Evolutionary conservation across 2,113 vertebrate genomes (phyloP), one percentile per base, ranked within the genome.

Genomic region (Salvator merianae): DNA sequence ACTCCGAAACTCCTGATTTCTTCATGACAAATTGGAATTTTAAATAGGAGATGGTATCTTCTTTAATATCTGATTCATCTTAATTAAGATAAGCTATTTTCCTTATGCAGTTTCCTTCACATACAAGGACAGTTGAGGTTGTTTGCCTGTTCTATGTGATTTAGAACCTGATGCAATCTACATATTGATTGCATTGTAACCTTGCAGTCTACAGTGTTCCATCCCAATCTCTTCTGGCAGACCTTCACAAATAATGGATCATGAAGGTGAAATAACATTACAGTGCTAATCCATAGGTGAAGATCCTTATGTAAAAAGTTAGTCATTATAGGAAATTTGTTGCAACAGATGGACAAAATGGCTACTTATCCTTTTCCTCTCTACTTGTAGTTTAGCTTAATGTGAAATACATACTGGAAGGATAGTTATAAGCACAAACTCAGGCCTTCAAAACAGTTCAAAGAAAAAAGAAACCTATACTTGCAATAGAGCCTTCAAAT

Each of bases 171-270:
- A 32, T 59, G 3, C 4, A 79, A 88, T 0, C 79, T 83, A 71
- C 55, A 81, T 88, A 75, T 55, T 88, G 43, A 85, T 70, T 85
- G 82, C 30, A 90, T n/a, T 85, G 30, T 43, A 75, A 40, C 78
- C 50, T 78, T 84, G 76, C 26, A 84, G 30, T 22, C 34, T 78
- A 14, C 30, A 71, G 28, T 71, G 50, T 71, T 43, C 76, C 53
- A 78, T 34, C 68, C 53, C 83, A 84, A 36, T 53, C 43, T 80
- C 30, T 85, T 34, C 32, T 53, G 73, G 38, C 32, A 80, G 55
- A 53, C 26, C 26, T 81, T 80, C 70, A 80, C 62, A 85, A 75
- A 80, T 63, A 80, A 71, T 84, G 30, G 63, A 78, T 84, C 68
- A 72, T 40, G 38, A 24, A 79, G 66, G 76, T 84, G 66, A 84